Conservation (phyloP, 2,113 vertebrate genomes). For the Burhinus oedicnemus region DNA sequence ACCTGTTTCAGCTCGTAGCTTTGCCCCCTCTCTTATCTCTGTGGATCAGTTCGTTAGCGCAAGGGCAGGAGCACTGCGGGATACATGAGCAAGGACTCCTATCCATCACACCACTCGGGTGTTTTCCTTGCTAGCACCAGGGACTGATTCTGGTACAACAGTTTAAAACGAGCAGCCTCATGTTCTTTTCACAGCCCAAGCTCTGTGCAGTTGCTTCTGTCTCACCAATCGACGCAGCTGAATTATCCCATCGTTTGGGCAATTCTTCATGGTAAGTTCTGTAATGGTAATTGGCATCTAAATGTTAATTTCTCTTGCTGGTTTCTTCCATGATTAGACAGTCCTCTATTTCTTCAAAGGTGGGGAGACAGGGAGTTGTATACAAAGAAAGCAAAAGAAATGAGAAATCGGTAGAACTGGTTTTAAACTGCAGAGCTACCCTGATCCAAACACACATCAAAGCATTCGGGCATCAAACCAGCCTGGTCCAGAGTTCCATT, state of each 20-base stretch:
- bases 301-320: background rate
- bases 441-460: background rate
- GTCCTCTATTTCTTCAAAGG: background rate
- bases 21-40: background rate
- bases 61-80: background rate
- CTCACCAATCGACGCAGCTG: fast-evolving
- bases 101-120: background rate
- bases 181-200: background rate
- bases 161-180: background rate
- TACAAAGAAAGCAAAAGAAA: fast-evolving
- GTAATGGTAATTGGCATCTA: background rate
- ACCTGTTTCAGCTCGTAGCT: background rate
- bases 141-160: background rate
- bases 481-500: background rate
- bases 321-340: background rate
- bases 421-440: background rate
- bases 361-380: background rate
- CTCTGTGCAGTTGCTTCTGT: background rate
- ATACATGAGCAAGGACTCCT: background rate
- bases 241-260: background rate
- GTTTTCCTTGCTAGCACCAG: background rate
- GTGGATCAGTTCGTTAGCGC: background rate
- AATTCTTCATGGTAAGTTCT: background rate
- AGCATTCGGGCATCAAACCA: background rate
- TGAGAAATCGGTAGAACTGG: background rate